Percentiles rank a stretch among this genome's conserved stretches.
Evolutionary conservation across 2,888 invertebrate species (phyloP).

Genomic region (Cheilosia vulpina): DNA sequence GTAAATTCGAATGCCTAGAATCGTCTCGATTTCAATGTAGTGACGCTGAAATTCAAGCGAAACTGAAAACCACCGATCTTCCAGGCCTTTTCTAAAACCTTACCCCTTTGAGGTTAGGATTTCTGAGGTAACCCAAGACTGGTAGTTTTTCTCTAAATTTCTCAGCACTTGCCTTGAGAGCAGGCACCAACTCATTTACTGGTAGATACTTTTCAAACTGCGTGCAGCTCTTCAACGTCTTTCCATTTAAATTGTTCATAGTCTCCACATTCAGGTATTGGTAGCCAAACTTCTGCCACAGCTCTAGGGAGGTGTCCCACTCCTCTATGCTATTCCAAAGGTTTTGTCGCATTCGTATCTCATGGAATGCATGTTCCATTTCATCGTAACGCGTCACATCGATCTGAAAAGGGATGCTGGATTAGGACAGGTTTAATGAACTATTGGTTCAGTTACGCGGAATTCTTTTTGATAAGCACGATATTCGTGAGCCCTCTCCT

Average conservation of each 20-base stretch:
- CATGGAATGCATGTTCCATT: slow-evolving; percentile 91
- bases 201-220: slow-evolving; percentile 94
- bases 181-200: slow-evolving; percentile 90
- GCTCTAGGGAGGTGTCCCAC: slow-evolving; percentile 88
- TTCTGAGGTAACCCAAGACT: slow-evolving; percentile 91
- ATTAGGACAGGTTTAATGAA: neutral
- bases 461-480: slow-evolving; percentile 93
- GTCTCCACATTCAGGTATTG: slow-evolving; percentile 88
- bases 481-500: slow-evolving; percentile 89
- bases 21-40: slow-evolving; percentile 92
- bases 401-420: slow-evolving; percentile 84
- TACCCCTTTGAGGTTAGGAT: slow-evolving; percentile 88
- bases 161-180: slow-evolving; percentile 91
- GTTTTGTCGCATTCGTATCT: slow-evolving; percentile 91
- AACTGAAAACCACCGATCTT: neutral
- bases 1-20: slow-evolving; percentile 89
- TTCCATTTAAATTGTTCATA: slow-evolving; percentile 87
- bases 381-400: slow-evolving; percentile 93
- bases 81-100: neutral
- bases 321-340: slow-evolving; percentile 91
- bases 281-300: slow-evolving; percentile 86
- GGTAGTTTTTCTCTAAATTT: slow-evolving; percentile 91
- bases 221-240: slow-evolving; percentile 88
- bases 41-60: slow-evolving; percentile 85
- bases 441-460: slow-evolving; percentile 85